Conservation (phyloP, 1,140 invertebrate genomes). For the Ooceraea biroi region DNA sequence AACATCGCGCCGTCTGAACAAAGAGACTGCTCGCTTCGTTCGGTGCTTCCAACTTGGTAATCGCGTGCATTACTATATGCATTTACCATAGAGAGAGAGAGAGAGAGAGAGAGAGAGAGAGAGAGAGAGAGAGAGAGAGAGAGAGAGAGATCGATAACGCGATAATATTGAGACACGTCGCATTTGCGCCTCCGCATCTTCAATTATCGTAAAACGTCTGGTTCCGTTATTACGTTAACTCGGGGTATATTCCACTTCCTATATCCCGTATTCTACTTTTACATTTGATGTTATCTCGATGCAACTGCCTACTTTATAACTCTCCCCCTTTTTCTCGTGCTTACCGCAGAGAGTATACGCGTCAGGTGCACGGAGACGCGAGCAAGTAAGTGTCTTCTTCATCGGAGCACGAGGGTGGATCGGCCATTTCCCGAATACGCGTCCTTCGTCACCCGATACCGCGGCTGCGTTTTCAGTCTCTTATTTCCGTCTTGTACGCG, state of each 20-base stretch:
- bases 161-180: too few species aligned
- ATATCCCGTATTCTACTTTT: too few species aligned
- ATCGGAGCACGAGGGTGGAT: slow-evolving; percentile 19
- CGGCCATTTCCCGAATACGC: slow-evolving; percentile 20
- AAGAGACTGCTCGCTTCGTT: neutral
- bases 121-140: too few species aligned
- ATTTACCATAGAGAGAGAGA: too few species aligned
- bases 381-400: neutral
- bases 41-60: too few species aligned
- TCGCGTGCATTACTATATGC: too few species aligned
- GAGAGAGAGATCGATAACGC: too few species aligned
- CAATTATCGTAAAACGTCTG: neutral
- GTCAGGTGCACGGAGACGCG: neutral
- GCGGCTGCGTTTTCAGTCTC: slow-evolving; percentile 26
- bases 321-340: neutral
- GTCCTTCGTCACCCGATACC: slow-evolving; percentile 55
- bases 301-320: neutral
- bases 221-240: neutral
- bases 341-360: neutral
- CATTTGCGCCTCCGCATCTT: too few species aligned
- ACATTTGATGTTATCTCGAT: neutral
- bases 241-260: neutral
- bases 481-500: slow-evolving; percentile 31
- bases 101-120: too few species aligned
- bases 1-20: neutral